Base-by-base conservation (phyloP, 2,113 vertebrate species). In the Protomyctophum bolini region DNA sequence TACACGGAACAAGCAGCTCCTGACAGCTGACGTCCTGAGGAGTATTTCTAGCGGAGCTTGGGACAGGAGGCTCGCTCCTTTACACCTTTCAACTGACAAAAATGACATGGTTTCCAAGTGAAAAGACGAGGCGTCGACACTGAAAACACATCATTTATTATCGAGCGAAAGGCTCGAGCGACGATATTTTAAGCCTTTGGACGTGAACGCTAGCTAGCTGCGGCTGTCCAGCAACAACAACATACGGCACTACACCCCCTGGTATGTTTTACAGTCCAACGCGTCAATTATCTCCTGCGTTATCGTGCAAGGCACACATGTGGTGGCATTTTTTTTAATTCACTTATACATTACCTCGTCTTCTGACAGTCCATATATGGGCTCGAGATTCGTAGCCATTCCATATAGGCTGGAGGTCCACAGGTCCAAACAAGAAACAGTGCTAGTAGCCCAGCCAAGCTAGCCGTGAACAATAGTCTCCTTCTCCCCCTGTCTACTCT, bases 351-450 rank as follows among this genome's bases (percentile, higher is more conserved):
- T 92, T 87, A 94, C 93, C 90, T 94, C 93, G 45, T 94, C 93
- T 84, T 94, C 93, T 75, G 93, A 93, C 80, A 94, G 92, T 85
- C 93, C 93, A 79, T 94, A 93, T 79, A 94, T 92, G 11, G 92
- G 92, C 68, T 94, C 93, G 76, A 76, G 83, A 86, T 85, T 92
- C 89, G 91, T 84, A 91, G 93, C 93, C 93, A 41, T 41, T 41
- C 33, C 33, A 94, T 94, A 91, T 84, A 93, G 90, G 75, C 87
- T 72, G 77, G 33, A 50, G 66, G 72, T 90, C 60, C 72, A 77
- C 83, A 56, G 33, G 62, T 68, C 55, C 10, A 73, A 83, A 80
- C 83, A 84, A 83, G 54, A 81, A 88, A 85, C 81, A 83, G 10
- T 7, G 29, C 50, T 64, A 87, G 70, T 84, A 65, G 73, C 76